Base-by-base conservation (phyloP, 2,113 vertebrate genomes). In the Pogonocichla stellata region DNA sequence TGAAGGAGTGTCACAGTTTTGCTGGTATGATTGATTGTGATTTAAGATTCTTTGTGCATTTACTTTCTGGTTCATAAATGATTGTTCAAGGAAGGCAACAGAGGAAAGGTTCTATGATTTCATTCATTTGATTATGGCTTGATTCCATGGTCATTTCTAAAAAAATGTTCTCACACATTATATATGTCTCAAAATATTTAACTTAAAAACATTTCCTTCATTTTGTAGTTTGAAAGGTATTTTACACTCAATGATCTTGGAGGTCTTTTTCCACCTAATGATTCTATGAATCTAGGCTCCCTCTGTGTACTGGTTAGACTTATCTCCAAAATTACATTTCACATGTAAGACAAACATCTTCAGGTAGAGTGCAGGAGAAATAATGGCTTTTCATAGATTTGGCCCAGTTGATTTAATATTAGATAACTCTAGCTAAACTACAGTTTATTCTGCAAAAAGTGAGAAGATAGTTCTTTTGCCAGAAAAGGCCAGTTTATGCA, bases 21-120 rank as follows among this genome's bases (percentile, higher is more conserved):
- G 23, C 70, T 42, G 16, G 28, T 24, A 28, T 80, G 53, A 47
- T 22, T 69, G 10, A 11, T 64, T 78, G n/a, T 83, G 31, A 71
- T 84, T 95, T 86, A 96, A 77, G 51, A 64, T 61, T 88, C 42
- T 70, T 90, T 77, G 19, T 66, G 31, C 45, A 18, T 92, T 94
- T 85, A 50, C 54, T 89, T 87, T 84, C 57, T 53, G 18, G 17
- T 69, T 91, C 34, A 54, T 84, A 95, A 95, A 69, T 85, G 40
- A 26, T 43, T 60, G 17, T 74, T 91, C 69, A 84, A 94, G 83
- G 45, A 81, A 79, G 34, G 45, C 29, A 80, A 36, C 10, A 91
- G 43, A 56, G 23, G 36, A 91, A 70, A 47, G 16, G 9, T 14
- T 61, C 61, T 89, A 88, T 81, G 74, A 74, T 92, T 86, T 74